These are phyloP conservation scores for Nettapus auritus DNA, from an alignment of 2,113 vertebrate genomes.

Conservation along the genomic window DNA sequence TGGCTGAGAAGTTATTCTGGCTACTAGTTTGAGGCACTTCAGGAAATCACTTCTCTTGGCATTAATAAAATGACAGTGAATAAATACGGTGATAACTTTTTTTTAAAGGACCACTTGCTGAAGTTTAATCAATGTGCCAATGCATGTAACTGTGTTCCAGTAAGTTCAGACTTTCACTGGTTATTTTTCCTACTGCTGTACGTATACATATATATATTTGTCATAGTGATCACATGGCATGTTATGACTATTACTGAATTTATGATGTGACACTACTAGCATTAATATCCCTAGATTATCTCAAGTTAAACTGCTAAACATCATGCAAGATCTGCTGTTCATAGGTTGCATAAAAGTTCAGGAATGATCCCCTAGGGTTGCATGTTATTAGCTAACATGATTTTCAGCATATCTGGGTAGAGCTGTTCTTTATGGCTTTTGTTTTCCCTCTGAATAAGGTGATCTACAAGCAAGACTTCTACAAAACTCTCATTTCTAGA, in stretches of 20 bases:
- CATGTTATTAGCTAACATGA: not conserved
- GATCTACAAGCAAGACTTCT: not conserved
- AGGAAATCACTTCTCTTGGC: not conserved
- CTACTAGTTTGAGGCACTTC: not conserved
- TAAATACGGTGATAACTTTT: not conserved
- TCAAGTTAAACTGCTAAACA: not conserved
- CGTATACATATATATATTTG: not conserved
- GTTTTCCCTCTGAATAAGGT: not conserved
- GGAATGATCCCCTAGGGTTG: not conserved
- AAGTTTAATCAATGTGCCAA: not conserved
- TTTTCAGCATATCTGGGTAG: not conserved
- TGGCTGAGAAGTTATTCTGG: not conserved
- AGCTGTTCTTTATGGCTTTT: not conserved
- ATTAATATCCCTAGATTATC: not conserved
- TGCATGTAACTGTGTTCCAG: not conserved
- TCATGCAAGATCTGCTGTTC: not conserved
- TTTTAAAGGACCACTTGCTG: not conserved
- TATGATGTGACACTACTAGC: not conserved
- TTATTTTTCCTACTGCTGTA: not conserved
- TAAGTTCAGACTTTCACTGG: not conserved
- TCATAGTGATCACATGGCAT: not conserved
- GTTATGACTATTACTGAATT: not conserved
- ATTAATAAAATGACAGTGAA: not conserved
- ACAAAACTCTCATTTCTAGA: not conserved
- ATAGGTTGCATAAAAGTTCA: not conserved